Percentiles rank a stretch among this genome's conserved stretches.
phyloP scores from a whole-genome alignment of 2,797 vertebrate genomes.

The Heliangelus exortis region DNA sequence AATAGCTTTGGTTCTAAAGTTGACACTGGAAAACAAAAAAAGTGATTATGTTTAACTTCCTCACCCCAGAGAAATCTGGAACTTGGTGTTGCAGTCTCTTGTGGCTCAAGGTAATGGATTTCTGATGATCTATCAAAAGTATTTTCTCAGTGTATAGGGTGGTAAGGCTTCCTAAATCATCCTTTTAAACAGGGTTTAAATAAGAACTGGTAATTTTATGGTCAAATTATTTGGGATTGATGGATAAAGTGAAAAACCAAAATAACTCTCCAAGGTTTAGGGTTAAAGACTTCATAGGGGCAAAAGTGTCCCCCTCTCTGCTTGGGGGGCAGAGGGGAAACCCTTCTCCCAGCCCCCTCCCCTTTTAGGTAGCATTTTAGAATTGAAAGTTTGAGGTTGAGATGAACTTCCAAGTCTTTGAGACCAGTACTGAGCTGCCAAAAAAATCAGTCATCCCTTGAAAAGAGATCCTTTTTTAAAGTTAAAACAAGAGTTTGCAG shows the following conservation, averaged over 20 bases:
- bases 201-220: not conserved
- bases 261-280: not conserved
- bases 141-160: not conserved
- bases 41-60: not conserved
- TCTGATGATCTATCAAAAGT: not conserved
- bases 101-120: not conserved
- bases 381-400: not conserved
- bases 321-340: no score
- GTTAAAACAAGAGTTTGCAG: not conserved
- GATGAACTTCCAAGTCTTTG: not conserved
- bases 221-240: not conserved
- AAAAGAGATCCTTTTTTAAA: not conserved
- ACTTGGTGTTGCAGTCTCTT: not conserved
- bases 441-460: not conserved
- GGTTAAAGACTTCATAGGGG: not conserved
- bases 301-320: not conserved
- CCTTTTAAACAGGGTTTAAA: not conserved
- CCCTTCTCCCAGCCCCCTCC: no score
- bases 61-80: not conserved
- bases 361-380: not conserved
- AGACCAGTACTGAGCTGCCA: not conserved
- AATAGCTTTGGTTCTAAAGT: not conserved
- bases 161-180: not conserved
- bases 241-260: not conserved
- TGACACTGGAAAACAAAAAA: accelerated